Base-by-base conservation (phyloP, 2,888 invertebrate genomes). In the Ommatoiulus sabulosus region DNA sequence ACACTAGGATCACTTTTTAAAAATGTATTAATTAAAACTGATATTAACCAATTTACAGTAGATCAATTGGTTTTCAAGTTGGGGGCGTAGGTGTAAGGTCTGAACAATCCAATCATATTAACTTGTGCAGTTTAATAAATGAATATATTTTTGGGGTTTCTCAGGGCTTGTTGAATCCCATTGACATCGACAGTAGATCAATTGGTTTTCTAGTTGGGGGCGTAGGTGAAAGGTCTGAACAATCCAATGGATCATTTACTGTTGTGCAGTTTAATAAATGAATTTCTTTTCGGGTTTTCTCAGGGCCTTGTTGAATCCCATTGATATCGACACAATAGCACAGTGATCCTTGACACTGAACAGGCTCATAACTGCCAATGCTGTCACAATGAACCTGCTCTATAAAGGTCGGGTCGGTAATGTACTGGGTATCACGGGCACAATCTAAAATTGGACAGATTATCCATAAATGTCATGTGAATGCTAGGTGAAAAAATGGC, bases 371-470 rank as follows among this genome's bases (percentile, higher is more conserved):
- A 35, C 63, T 35, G 4, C 88, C 88, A 20, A 44, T 85, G 35
- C 44, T 35, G 5, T 12, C 17, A 17, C 88, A 88, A 24, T 17
- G 24, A 20, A 44, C n/a, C 46, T 88, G 88, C 46, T 88, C 44
- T 72, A 24, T 43, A 43, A 87, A 44, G 17, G 43, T 44, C 5
- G 87, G 87, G 35, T 87, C 87, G 1, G 80, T 57, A 72, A 87
- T 43, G 20, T 72, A 87, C 35, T 52, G 20, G 17, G 15, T 57
- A 7, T 89, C 89, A 91, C 94, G 92, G 0, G 95, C 95, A 91
- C 95, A 96, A 92, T 95, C 95, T 96, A 92, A 20, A 85, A 85
- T 43, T 35, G 12, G 12, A 5, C 5, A 52, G 15, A 10, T 52
- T 52, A n/a, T 46, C 12, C 24, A 0, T 4, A 52, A 52, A 52